Base-by-base conservation (phyloP, 2,113 vertebrate species). In the Pollachius pollachius region DNA sequence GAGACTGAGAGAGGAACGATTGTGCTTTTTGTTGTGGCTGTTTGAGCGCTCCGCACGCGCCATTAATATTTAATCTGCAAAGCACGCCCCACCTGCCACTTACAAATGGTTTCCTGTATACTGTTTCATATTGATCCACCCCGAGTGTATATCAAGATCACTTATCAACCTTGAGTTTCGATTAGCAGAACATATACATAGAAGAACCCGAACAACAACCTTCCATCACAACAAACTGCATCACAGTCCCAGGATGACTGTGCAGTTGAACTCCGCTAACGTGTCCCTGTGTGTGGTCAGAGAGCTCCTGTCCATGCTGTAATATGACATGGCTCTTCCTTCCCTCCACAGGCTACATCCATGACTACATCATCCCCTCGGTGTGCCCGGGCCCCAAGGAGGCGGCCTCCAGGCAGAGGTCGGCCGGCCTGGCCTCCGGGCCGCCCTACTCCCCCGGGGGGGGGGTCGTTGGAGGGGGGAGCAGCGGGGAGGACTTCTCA, bases 301-400 rank as follows among this genome's bases (percentile, higher is more conserved):
- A 41, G 65, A 7, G 41, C 8, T 0, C 23, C 56, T 64, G 25
- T n/a, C 3, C 41, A 48, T 12, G 12, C 30, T 54, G 11, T 64
- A 25, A 59, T n/a, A 62, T 71, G 48, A 69, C 48, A 59, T 52
- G 1, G 68, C 1, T 71, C 63, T 62, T 23, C 52, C 34, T 68
- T 64, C 16, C 62, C 57, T 62, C 68, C 4, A 3, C 81, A 89
- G 88, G 84, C 21, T 89, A 87, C 77, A 89, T 89, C 71, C 76
- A 80, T 1, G 84, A 89, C 70, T 88, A 88, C 74, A 58, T 81
- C 61, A 84, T 88, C 69, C 88, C 88, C 3, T 89, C 88, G 0
- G 67, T 79, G 70, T 73, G 84, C 66, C 71, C 80, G 67, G 71
- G 64, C 60, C 74, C 70, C 62, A 79, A 84, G 64, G 75, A 75